These are phyloP conservation scores for Carposina sasakii DNA, from an alignment of 1,140 invertebrate species.

Conservation along the genomic window DNA sequence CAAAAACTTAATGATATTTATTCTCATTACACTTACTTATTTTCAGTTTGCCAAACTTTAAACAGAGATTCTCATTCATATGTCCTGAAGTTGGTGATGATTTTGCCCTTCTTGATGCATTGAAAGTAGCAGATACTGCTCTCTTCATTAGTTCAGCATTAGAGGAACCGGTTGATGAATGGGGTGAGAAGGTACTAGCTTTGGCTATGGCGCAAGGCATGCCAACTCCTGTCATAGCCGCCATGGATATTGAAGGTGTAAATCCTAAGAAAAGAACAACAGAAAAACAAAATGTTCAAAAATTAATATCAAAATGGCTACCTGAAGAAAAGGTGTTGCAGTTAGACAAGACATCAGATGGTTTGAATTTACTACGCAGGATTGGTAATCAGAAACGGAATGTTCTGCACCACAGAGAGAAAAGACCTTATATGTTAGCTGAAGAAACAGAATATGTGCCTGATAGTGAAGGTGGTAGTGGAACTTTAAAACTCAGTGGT, in stretches of 20 bases:
- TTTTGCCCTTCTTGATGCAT: slow-evolving; percentile 84
- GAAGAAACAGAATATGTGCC: slow-evolving; percentile 83
- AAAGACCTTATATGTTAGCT: slow-evolving; percentile 85
- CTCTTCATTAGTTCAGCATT: slow-evolving; percentile 82
- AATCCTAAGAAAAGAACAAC: slow-evolving; percentile 82
- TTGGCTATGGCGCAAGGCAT: slow-evolving; percentile 87
- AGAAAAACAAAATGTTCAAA: slow-evolving; percentile 83
- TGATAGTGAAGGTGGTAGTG: slow-evolving; percentile 72
- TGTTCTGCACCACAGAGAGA: slow-evolving; percentile 81
- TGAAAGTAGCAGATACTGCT: slow-evolving; percentile 89
- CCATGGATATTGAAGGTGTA: slow-evolving; percentile 84
- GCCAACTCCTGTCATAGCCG: slow-evolving; percentile 82
- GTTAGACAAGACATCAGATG: slow-evolving; percentile 84
- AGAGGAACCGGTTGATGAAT: slow-evolving; percentile 79
- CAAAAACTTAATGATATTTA: no score
- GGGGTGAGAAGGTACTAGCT: slow-evolving; percentile 83
- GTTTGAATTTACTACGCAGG: slow-evolving; percentile 83
- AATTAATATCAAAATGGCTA: slow-evolving; percentile 83
- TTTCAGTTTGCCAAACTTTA: slow-evolving; percentile 85
- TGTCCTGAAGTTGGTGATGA: slow-evolving; percentile 81
- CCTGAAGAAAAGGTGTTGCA: slow-evolving; percentile 87
- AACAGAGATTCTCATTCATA: slow-evolving; percentile 88
- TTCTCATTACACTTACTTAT: slow-evolving; percentile 9
- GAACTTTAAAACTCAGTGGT: slow-evolving; percentile 88
- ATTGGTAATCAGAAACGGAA: slow-evolving; percentile 88